Conservation (phyloP, 1,140 invertebrate genomes). For the Aleiodes sp. region DNA sequence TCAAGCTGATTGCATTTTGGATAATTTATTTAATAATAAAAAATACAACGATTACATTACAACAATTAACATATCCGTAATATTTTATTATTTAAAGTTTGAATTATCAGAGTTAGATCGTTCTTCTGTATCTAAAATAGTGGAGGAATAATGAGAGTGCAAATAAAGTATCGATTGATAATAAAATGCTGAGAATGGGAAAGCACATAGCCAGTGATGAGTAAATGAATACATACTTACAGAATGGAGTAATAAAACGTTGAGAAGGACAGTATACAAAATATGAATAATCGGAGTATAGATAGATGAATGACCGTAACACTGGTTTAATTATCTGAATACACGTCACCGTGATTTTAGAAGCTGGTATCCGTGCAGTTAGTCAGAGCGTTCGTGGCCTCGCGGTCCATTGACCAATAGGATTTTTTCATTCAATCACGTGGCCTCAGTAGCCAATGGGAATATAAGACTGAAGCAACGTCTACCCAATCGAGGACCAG, state of each 20-base stretch:
- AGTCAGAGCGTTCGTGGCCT: constrained; percentile 43
- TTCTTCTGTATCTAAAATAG: no score
- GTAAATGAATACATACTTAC: no score
- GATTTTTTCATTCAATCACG: constrained; percentile 50
- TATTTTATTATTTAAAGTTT: no score
- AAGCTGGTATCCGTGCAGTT: background rate
- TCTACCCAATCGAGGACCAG: constrained; percentile 68
- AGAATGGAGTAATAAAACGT: no score
- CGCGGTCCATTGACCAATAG: constrained; percentile 41
- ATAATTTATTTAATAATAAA: background rate
- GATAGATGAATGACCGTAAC: background rate
- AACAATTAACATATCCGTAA: no score
- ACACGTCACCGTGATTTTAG: constrained; percentile 40
- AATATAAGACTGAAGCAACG: constrained; percentile 66
- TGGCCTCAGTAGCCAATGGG: constrained; percentile 56
- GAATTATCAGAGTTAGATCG: no score
- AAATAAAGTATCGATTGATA: no score
- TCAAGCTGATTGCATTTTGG: background rate
- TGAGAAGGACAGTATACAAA: constrained; percentile 6
- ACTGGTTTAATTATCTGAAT: constrained; percentile 22
- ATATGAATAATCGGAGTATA: constrained; percentile 7
- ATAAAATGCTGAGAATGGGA: no score
- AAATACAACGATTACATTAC: background rate
- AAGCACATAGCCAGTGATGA: no score
- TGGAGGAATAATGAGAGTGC: no score